phyloP scores from a whole-genome alignment of 2,888 invertebrate genomes.

The Ischnura elegans region DNA sequence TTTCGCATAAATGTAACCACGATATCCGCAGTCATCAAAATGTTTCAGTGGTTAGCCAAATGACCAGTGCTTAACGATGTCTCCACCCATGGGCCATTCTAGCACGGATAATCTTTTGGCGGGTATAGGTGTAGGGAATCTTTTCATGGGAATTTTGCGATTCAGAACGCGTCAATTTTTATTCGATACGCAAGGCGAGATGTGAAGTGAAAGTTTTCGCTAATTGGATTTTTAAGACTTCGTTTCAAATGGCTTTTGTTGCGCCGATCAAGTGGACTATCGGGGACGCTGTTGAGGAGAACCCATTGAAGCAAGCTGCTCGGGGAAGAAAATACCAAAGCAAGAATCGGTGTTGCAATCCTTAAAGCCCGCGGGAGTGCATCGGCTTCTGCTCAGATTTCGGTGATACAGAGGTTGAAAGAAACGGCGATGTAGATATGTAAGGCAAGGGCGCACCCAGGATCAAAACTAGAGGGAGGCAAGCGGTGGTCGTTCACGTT shows the following conservation, averaged over 20 bases:
- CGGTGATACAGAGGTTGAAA: neutral
- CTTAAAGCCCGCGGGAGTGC: neutral
- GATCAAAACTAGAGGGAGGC: too few species aligned
- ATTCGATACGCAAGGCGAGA: neutral
- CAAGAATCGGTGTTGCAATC: neutral
- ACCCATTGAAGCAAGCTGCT: neutral
- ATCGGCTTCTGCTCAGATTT: neutral
- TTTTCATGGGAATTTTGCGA: neutral
- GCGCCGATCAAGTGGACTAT: neutral
- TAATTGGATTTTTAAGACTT: neutral
- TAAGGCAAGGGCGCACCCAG: too few species aligned
- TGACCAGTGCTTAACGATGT: neutral
- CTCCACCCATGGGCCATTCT: neutral
- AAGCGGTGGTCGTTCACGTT: too few species aligned
- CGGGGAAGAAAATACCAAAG: neutral
- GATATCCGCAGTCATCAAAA: neutral
- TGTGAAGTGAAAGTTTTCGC: constrained; percentile 16
- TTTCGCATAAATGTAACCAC: too few species aligned
- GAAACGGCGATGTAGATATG: too few species aligned
- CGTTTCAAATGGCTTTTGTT: neutral
- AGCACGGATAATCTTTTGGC: neutral
- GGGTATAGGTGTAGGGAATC: neutral
- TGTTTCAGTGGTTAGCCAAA: neutral
- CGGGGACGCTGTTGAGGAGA: neutral
- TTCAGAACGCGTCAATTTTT: neutral